Evolutionary conservation across 1,140 invertebrate genomes (phyloP).

Genomic region (Zaprionus ghesquierei): DNA sequence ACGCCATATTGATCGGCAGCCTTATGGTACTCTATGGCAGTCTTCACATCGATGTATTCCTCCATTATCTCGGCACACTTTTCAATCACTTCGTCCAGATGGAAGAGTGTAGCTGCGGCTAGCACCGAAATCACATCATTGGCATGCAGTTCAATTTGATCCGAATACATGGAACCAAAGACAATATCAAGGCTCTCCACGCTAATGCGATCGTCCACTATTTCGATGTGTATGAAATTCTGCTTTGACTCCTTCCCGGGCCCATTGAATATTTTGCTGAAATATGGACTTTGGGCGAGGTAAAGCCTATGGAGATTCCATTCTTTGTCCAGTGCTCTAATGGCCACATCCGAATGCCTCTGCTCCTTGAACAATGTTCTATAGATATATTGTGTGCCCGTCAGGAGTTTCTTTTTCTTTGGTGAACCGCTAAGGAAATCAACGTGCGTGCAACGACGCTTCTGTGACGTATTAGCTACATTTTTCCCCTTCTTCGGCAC

Average conservation of each 20-base stretch:
- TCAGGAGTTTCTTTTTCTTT: slow-evolving; percentile 85
- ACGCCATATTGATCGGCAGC: slow-evolving; percentile 88
- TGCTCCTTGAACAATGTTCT: slow-evolving; percentile 90
- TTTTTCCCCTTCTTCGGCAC: no score
- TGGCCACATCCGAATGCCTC: slow-evolving; percentile 89
- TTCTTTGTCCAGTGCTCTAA: slow-evolving; percentile 88
- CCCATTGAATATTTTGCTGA: slow-evolving; percentile 92
- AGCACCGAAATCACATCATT: slow-evolving; percentile 88
- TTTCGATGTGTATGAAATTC: slow-evolving; percentile 87
- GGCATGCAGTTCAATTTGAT: slow-evolving; percentile 89
- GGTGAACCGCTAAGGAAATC: no score
- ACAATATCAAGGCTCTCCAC: slow-evolving; percentile 88
- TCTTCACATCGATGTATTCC: slow-evolving; percentile 89
- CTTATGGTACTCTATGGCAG: slow-evolving; percentile 88
- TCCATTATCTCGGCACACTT: slow-evolving; percentile 90
- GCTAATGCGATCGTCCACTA: slow-evolving; percentile 90
- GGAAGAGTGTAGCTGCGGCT: slow-evolving; percentile 90
- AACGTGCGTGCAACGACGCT: no score
- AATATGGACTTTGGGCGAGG: slow-evolving; percentile 91
- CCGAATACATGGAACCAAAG: slow-evolving; percentile 91
- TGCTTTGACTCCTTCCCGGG: slow-evolving; percentile 90
- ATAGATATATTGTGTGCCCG: slow-evolving; percentile 91
- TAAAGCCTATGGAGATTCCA: slow-evolving; percentile 92
- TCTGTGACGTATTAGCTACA: no score
- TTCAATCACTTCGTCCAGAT: slow-evolving; percentile 89